phyloP scores from a whole-genome alignment of 2,888 invertebrate genomes.

The Pyrgus malvae region DNA sequence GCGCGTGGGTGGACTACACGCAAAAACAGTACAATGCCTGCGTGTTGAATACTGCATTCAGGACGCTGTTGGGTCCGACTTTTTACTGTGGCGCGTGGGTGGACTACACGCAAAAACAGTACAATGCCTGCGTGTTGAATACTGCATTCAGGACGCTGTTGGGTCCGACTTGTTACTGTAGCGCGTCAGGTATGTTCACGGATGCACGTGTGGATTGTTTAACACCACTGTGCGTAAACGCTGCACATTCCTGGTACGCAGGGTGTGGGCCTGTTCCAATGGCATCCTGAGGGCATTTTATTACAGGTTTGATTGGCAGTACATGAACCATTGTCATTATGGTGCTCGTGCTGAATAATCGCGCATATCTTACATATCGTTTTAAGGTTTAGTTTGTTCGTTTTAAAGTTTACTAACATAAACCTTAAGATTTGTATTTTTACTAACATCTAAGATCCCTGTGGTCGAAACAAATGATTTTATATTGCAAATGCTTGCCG shows the following conservation, averaged over 20 bases:
- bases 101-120: background rate
- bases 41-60: background rate
- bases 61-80: background rate
- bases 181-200: constrained; percentile 2
- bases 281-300: background rate
- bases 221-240: background rate
- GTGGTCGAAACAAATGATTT: too few species aligned
- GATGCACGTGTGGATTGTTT: background rate
- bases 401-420: too few species aligned
- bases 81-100: background rate
- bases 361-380: background rate
- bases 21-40: background rate
- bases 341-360: background rate
- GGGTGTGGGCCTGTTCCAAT: background rate
- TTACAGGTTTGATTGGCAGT: background rate
- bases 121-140: background rate
- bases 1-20: background rate
- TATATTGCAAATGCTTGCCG: too few species aligned
- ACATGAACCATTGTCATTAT: background rate
- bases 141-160: background rate
- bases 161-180: background rate
- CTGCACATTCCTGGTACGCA: background rate
- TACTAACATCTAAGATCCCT: too few species aligned
- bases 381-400: background rate
- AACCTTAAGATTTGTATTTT: too few species aligned